Evolutionary conservation across 2,113 vertebrate species (phyloP).

Genomic region (Hippocampus barbouri): DNA sequence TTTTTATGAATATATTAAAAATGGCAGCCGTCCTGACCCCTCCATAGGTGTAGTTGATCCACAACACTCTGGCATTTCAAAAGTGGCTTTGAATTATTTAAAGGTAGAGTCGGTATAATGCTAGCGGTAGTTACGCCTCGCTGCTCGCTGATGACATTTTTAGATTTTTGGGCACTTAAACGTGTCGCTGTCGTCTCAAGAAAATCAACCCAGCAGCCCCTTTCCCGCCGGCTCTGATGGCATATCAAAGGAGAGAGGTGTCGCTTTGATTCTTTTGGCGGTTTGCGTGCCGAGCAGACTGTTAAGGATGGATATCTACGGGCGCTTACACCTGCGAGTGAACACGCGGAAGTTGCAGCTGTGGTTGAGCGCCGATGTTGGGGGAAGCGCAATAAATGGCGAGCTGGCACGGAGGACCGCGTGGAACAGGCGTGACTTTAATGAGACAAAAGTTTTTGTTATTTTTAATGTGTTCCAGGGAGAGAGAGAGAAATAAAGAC

Average conservation of each 20-base stretch:
- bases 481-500: neutral
- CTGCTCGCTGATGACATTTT: conserved; percentile 24
- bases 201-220: neutral
- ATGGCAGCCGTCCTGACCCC: conserved; percentile 38
- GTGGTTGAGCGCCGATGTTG: conserved; percentile 14
- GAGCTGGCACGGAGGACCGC: neutral
- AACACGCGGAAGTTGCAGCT: conserved; percentile 25
- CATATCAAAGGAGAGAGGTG: conserved; percentile 31
- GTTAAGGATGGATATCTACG: conserved; percentile 36
- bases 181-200: conserved; percentile 25
- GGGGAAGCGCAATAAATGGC: neutral
- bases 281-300: conserved; percentile 22
- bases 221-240: conserved; percentile 32
- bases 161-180: conserved; percentile 26
- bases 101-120: conserved; percentile 47
- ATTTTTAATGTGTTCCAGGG: too few relatives aligned
- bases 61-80: conserved; percentile 57
- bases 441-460: neutral
- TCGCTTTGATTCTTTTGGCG: conserved; percentile 52
- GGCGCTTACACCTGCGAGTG: conserved; percentile 46
- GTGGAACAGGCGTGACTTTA: neutral
- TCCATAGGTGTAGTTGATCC: conserved; percentile 60
- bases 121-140: conserved; percentile 36
- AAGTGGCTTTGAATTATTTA: conserved; percentile 69
- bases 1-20: conserved; percentile 59